Base-by-base conservation (phyloP, 2,888 invertebrate genomes). In the Antheraea assamensis region DNA sequence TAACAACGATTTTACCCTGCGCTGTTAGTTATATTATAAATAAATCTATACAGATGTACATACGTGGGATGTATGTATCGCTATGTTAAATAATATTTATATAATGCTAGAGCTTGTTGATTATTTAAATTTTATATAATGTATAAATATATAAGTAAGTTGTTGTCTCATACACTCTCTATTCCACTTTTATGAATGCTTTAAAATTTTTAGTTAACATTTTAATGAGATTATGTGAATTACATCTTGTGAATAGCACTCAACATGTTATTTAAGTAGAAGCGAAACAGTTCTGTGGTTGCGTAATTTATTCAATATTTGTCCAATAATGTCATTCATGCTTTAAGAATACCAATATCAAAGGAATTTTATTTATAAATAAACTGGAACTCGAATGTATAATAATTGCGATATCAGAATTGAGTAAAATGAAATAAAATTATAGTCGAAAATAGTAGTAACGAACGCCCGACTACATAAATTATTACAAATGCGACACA, bases 1-100 rank as follows among this genome's bases (percentile, higher is more conserved):
- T 91, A 92, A 92, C 89, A 87, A 86, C 85, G 85, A 88, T 87
- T 89, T 88, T 88, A 88, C 88, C 87, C 85, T 80, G 78, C 82
- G 78, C 82, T 75, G 75, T 74, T 85, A 87, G 86, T 84, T 85
- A 87, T 86, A 83, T 68, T 84, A 85, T 81, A 82, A 83, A 85
- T 80, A 77, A 80, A 78, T 73, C 58, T 75, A 75, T 76, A 70
- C 71, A 68, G n/a, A n/a, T n/a, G n/a, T 17, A 72, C 52, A 72
- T 55, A 55, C 49, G 49, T 3, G 21, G 2, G n/a, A 55, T n/a
- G 21, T 2, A 13, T 52, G 21, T n/a, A 10, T 61, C 13, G 17
- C 15, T 61, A 61, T 61, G 15, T 61, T 27, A 61, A 31, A 68
- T 52, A 52, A 52, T 71, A 31, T 52, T 72, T 31, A 35, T 58